These are phyloP conservation scores for Puffinus mauretanicus DNA, from an alignment of 2,113 vertebrate genomes.

Conservation along the genomic window DNA sequence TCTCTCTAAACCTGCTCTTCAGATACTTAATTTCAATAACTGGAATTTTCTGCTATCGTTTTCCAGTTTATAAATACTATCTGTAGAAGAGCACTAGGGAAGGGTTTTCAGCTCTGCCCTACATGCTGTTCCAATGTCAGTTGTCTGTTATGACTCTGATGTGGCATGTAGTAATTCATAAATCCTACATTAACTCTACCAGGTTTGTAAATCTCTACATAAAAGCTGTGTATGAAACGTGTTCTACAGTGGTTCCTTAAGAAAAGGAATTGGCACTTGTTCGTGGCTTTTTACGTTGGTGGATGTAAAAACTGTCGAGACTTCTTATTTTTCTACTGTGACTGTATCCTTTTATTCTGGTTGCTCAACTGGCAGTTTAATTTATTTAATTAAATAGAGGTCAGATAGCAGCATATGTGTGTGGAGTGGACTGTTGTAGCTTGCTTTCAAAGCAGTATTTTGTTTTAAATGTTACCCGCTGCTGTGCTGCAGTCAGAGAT, in stretches of 20 bases:
- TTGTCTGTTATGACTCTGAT: not conserved
- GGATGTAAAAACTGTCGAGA: not conserved
- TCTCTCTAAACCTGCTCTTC: fast-evolving
- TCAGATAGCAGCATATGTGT: fast-evolving
- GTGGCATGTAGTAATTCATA: not conserved
- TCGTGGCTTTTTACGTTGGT: not conserved
- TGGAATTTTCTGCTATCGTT: fast-evolving
- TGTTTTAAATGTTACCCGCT: fast-evolving
- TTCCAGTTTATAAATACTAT: not conserved
- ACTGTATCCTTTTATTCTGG: not conserved
- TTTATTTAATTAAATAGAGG: not conserved
- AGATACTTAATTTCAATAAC: fast-evolving
- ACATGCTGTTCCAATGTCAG: fast-evolving
- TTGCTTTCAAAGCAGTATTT: not conserved
- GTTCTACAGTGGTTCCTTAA: not conserved
- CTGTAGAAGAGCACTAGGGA: fast-evolving
- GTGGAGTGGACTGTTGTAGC: too few species aligned
- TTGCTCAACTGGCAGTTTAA: not conserved
- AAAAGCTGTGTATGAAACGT: not conserved
- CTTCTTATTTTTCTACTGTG: not conserved
- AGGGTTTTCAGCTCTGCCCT: not conserved
- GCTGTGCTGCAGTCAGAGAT: fast-evolving
- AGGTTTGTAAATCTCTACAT: not conserved
- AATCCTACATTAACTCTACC: not conserved
- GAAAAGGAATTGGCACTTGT: not conserved